Conservation (phyloP, 2,888 invertebrate genomes). For the Sesia bembeciformis region DNA sequence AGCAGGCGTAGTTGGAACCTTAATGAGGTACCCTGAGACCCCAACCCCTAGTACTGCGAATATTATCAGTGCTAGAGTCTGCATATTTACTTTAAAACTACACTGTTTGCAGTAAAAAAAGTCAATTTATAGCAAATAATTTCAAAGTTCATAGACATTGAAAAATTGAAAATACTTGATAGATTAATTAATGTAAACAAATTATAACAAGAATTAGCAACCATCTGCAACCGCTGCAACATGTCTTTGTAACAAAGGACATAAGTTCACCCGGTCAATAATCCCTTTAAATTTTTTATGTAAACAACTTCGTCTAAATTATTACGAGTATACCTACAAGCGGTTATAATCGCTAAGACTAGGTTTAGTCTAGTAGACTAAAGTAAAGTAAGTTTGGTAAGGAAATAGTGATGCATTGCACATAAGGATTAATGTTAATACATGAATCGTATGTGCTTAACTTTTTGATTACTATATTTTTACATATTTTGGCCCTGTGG, state of each 20-base stretch:
- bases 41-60: slow-evolving; percentile 17
- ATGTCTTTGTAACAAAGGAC: slow-evolving; percentile 13
- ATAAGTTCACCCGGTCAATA: slow-evolving; percentile 24
- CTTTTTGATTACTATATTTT: too few species aligned
- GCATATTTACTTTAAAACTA: slow-evolving; percentile 39
- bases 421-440: too few species aligned
- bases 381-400: too few species aligned
- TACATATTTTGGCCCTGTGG: too few species aligned
- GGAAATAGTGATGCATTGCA: too few species aligned
- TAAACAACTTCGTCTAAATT: too few species aligned
- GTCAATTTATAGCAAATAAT: slow-evolving; percentile 26
- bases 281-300: slow-evolving; percentile 5
- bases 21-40: slow-evolving; percentile 42
- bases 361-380: too few species aligned
- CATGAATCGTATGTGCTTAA: too few species aligned
- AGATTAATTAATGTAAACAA: background rate
- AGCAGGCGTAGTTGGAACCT: slow-evolving; percentile 33
- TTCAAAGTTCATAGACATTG: slow-evolving; percentile 32
- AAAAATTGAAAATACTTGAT: background rate
- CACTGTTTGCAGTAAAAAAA: slow-evolving; percentile 4
- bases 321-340: too few species aligned
- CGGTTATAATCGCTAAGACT: too few species aligned
- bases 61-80: slow-evolving; percentile 32
- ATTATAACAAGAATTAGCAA: background rate
- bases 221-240: background rate